phyloP scores from a whole-genome alignment of 2,113 vertebrate genomes.

The Todiramphus chloris region DNA sequence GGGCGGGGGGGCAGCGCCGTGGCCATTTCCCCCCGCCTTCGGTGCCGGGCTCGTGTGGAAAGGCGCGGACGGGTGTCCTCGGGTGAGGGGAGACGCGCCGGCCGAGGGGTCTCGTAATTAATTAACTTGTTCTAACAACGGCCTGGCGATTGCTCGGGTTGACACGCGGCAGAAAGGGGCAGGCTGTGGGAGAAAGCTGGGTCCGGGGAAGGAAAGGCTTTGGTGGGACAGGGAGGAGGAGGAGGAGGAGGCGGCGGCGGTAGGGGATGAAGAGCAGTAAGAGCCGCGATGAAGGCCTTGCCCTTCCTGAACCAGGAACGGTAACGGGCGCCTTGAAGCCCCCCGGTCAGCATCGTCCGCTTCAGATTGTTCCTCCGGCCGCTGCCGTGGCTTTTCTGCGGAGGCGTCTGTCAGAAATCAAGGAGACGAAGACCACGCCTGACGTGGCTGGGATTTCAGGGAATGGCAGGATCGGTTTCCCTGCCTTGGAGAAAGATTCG shows the following conservation, averaged over 20 bases:
- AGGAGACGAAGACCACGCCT: rapidly evolving
- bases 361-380: rapidly evolving
- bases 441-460: rapidly evolving
- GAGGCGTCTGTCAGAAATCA: neutral
- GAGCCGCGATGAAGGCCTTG: rapidly evolving
- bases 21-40: neutral
- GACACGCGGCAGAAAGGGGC: rapidly evolving
- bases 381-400: neutral
- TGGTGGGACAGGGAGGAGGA: neutral
- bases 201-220: neutral
- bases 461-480: rapidly evolving
- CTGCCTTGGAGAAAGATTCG: neutral
- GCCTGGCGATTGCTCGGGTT: rapidly evolving
- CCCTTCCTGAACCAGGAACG: neutral
- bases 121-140: neutral
- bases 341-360: rapidly evolving
- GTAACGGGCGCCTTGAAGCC: neutral
- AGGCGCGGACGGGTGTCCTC: rapidly evolving
- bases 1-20: neutral
- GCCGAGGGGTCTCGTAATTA: rapidly evolving
- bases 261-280: rapidly evolving
- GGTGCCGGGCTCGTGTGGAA: rapidly evolving
- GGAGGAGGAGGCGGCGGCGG: neutral
- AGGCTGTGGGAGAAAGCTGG: rapidly evolving
- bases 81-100: rapidly evolving